These are phyloP conservation scores for Heliconius hortense DNA, from an alignment of 2,888 invertebrate species.

Conservation along the genomic window DNA sequence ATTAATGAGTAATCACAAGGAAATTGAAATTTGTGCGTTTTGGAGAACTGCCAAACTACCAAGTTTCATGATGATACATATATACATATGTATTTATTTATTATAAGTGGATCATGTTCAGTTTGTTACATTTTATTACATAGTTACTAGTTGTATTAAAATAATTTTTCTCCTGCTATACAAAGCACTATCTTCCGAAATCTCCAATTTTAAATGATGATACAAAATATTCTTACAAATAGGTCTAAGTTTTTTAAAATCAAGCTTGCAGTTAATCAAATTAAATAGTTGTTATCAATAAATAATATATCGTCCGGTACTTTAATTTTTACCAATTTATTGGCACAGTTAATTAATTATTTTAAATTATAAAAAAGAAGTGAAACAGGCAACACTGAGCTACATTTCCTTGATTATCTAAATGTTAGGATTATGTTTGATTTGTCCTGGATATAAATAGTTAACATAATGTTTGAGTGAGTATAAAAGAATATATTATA, in stretches of 20 bases:
- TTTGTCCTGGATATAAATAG: constrained; percentile 71
- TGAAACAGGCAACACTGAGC: constrained; percentile 63
- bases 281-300: neutral
- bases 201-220: neutral
- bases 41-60: too few relatives aligned
- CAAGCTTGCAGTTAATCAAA: neutral
- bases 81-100: too few relatives aligned
- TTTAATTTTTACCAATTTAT: neutral
- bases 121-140: neutral
- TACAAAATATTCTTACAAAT: neutral
- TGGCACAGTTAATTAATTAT: constrained; percentile 2
- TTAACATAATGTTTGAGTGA: constrained; percentile 78
- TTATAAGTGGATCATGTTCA: neutral
- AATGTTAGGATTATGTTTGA: constrained; percentile 78
- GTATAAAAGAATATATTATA: constrained; percentile 61
- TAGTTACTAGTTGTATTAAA: too few relatives aligned
- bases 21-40: too few relatives aligned
- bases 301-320: neutral
- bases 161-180: too few relatives aligned
- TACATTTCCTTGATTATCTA: constrained; percentile 72
- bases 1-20: too few relatives aligned
- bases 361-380: neutral
- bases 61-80: too few relatives aligned
- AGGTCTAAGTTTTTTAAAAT: too few relatives aligned
- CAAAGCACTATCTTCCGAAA: too few relatives aligned